Conservation (phyloP, 1,140 invertebrate genomes). For the Hypothenemus hampei region DNA sequence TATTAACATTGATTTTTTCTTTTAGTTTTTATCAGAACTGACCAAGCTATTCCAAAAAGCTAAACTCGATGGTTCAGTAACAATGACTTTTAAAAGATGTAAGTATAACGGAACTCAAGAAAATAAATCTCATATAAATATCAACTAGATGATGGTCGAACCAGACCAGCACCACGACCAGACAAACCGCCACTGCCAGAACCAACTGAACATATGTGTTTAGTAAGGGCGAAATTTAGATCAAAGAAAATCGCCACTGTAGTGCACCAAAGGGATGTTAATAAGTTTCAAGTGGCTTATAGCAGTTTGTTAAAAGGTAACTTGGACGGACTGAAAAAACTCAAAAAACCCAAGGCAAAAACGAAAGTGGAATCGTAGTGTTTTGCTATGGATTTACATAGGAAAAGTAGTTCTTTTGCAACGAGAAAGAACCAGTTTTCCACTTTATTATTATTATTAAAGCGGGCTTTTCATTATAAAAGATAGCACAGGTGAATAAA, state of each 20-base stretch:
- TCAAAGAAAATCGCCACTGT: slow-evolving; percentile 76
- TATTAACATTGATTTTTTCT: slow-evolving; percentile 32
- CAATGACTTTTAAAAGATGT: slow-evolving; percentile 67
- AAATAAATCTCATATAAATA: slow-evolving; percentile 5
- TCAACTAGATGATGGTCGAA: slow-evolving; percentile 64
- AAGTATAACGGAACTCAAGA: no score
- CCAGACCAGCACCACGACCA: slow-evolving; percentile 61
- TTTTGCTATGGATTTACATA: no score
- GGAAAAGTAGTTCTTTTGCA: no score
- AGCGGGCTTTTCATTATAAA: no score
- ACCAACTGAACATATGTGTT: slow-evolving; percentile 65
- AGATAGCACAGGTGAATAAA: no score
- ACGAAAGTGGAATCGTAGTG: slow-evolving; percentile 60
- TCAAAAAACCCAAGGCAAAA: slow-evolving; percentile 73
- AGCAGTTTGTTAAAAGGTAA: slow-evolving; percentile 78
- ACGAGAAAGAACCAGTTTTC: no score
- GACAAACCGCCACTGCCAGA: slow-evolving; percentile 54
- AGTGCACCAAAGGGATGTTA: slow-evolving; percentile 75
- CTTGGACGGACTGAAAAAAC: slow-evolving; percentile 79
- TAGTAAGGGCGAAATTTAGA: slow-evolving; percentile 63
- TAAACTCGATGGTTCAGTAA: slow-evolving; percentile 56
- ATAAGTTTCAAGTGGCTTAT: slow-evolving; percentile 80
- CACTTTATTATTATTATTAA: no score
- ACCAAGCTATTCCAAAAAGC: slow-evolving; percentile 64
- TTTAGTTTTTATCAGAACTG: slow-evolving; percentile 62